A percentile compares a stretch with the other conserved stretches of the same genome.
Conservation (phyloP, 1,140 invertebrate species). For the Drosophila seguyi region DNA sequence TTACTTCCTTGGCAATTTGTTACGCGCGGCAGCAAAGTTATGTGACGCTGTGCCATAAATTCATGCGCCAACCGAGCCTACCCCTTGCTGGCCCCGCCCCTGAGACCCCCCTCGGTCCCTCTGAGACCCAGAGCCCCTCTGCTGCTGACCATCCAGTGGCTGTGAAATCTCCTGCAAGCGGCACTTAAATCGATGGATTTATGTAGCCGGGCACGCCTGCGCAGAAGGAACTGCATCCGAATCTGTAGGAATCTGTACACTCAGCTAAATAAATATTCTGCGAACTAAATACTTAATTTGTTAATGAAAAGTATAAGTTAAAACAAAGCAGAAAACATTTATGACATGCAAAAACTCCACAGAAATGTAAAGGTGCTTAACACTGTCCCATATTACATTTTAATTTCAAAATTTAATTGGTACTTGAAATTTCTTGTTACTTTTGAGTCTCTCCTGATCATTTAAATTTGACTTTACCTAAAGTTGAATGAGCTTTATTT, state of each 20-base stretch:
- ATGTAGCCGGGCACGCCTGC: conserved; percentile 74
- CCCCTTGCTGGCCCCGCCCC: conserved; percentile 20
- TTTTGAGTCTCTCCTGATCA: no score
- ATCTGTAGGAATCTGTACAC: conserved; percentile 10
- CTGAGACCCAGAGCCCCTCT: neutral
- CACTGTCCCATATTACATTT: neutral
- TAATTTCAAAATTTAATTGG: no score
- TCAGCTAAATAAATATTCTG: neutral
- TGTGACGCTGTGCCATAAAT: conserved; percentile 85
- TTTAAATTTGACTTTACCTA: neutral
- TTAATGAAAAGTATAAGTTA: neutral
- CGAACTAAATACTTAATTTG: neutral
- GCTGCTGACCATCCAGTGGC: conserved; percentile 28
- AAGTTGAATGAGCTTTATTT: neutral
- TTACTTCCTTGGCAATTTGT: conserved; percentile 85
- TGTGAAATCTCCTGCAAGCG: conserved; percentile 71
- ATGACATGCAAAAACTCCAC: no score
- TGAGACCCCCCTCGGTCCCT: neutral
- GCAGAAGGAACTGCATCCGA: conserved; percentile 54
- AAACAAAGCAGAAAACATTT: neutral
- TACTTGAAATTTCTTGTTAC: no score
- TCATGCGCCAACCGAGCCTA: conserved; percentile 72
- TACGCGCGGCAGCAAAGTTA: conserved; percentile 85
- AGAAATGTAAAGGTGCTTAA: neutral
- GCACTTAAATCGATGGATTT: conserved; percentile 83